Percentiles rank a stretch among this genome's conserved stretches.
phyloP scores from a whole-genome alignment of 2,113 vertebrate species.

The Cyphomyrus discorhynchus region DNA sequence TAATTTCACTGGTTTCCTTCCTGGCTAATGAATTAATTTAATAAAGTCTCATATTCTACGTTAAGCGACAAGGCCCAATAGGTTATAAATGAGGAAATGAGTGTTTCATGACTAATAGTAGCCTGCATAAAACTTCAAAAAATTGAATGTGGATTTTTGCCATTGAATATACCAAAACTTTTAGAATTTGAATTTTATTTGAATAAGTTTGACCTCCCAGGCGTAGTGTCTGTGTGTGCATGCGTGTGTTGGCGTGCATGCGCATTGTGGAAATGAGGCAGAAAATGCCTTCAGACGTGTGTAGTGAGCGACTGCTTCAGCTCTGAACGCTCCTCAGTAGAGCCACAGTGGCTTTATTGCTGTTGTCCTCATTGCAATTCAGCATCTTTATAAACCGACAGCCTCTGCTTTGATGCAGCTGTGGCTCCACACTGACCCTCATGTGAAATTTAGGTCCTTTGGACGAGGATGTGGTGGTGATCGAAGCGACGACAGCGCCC shows the following conservation, averaged over 20 bases:
- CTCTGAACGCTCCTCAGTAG: background rate
- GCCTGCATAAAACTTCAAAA: background rate
- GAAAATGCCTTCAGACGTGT: background rate
- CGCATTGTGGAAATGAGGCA: background rate
- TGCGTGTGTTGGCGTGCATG: background rate
- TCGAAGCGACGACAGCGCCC: conserved; percentile 89
- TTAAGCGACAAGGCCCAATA: background rate
- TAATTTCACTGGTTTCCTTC: background rate
- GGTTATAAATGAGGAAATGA: background rate
- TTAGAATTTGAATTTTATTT: background rate
- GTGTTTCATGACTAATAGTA: background rate
- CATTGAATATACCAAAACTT: background rate
- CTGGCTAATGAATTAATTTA: background rate
- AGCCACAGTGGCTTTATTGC: background rate
- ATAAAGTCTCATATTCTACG: background rate
- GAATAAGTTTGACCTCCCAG: background rate
- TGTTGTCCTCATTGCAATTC: background rate
- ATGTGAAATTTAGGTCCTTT: conserved; percentile 61
- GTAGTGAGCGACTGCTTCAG: background rate
- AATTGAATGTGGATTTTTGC: background rate
- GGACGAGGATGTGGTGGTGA: conserved; percentile 97
- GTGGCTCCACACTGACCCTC: background rate
- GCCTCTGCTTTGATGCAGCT: background rate
- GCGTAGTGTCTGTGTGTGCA: background rate
- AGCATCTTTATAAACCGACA: background rate